A percentile compares a stretch with the other conserved stretches of the same genome.
Evolutionary conservation across 2,888 invertebrate species (phyloP).

Genomic region (Pogonocherus hispidulus): DNA sequence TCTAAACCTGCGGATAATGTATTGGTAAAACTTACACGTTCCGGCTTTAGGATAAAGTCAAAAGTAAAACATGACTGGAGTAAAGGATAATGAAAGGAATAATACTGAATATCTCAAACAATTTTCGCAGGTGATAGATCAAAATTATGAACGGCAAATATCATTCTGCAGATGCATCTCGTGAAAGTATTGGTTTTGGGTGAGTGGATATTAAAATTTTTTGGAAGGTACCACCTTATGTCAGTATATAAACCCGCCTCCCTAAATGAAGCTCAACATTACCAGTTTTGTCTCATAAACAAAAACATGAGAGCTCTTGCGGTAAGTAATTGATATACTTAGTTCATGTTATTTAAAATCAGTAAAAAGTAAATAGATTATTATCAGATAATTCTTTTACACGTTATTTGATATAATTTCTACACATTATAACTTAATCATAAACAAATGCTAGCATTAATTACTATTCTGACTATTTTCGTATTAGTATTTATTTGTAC

Average conservation of each 20-base stretch:
- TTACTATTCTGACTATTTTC: too few species aligned
- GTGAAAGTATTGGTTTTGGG: slow-evolving; percentile 28
- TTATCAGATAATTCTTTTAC: too few species aligned
- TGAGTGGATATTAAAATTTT: slow-evolving; percentile 29
- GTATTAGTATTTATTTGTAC: too few species aligned
- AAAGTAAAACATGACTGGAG: too few species aligned
- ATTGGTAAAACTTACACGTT: too few species aligned
- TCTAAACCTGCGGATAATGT: too few species aligned
- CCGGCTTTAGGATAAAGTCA: too few species aligned
- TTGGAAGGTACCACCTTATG: slow-evolving; percentile 11
- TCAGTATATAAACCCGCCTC: slow-evolving; percentile 30
- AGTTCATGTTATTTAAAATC: not conserved
- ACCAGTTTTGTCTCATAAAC: slow-evolving; percentile 15
- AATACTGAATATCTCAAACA: too few species aligned
- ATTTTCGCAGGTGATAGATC: not conserved
- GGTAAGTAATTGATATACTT: slow-evolving; percentile 18
- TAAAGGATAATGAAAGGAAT: too few species aligned
- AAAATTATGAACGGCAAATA: slow-evolving; percentile 1
- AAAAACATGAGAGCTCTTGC: slow-evolving; percentile 15
- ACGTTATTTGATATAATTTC: too few species aligned
- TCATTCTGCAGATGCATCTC: slow-evolving; percentile 25
- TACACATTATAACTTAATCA: too few species aligned
- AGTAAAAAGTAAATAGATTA: not conserved
- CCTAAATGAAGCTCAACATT: slow-evolving; percentile 8
- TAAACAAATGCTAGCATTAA: too few species aligned